A percentile compares a stretch with the other conserved stretches of the same genome.
Conservation (phyloP, 1,140 invertebrate genomes). For the Drosophila pectinifera region DNA sequence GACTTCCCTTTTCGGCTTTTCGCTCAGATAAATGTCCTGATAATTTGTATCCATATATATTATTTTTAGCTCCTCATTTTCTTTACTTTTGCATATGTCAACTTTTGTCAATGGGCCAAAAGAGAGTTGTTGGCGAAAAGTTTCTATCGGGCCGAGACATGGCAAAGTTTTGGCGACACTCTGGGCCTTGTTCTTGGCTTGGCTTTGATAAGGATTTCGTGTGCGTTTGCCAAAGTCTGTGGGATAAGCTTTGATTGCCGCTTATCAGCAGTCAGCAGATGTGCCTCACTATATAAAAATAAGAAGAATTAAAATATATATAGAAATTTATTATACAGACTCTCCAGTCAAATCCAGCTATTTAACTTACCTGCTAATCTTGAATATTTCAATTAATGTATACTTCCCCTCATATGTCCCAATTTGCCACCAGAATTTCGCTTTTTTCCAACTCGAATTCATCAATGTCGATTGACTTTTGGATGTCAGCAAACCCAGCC, state of each 20-base stretch:
- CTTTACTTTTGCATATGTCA: constrained; percentile 48
- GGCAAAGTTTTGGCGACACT: constrained; percentile 40
- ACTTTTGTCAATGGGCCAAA: constrained; percentile 51
- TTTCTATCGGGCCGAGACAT: constrained; percentile 40
- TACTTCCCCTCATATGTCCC: constrained; percentile 10
- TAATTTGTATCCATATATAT: constrained; percentile 52
- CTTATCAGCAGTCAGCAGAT: constrained; percentile 31
- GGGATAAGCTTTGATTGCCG: constrained; percentile 31
- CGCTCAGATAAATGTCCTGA: constrained; percentile 43
- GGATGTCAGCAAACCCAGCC: constrained; percentile 27
- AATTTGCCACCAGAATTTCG: constrained; percentile 37
- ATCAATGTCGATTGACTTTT: constrained; percentile 48
- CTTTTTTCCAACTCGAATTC: constrained; percentile 39
- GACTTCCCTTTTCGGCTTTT: background rate
- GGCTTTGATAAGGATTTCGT: constrained; percentile 39
- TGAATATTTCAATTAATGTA: background rate
- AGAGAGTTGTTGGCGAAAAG: constrained; percentile 38
- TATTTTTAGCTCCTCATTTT: constrained; percentile 17
- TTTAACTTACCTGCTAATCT: background rate
- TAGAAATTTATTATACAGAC: too few relatives aligned
- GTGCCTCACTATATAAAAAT: background rate
- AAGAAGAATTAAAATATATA: background rate
- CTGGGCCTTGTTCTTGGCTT: constrained; percentile 32
- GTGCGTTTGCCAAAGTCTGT: constrained; percentile 26
- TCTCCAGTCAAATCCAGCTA: too few relatives aligned